A percentile compares a stretch with the other conserved stretches of the same genome.
These are phyloP conservation scores for Drosophila simulans DNA, from an alignment of 1,140 invertebrate species.

Conservation along the genomic window DNA sequence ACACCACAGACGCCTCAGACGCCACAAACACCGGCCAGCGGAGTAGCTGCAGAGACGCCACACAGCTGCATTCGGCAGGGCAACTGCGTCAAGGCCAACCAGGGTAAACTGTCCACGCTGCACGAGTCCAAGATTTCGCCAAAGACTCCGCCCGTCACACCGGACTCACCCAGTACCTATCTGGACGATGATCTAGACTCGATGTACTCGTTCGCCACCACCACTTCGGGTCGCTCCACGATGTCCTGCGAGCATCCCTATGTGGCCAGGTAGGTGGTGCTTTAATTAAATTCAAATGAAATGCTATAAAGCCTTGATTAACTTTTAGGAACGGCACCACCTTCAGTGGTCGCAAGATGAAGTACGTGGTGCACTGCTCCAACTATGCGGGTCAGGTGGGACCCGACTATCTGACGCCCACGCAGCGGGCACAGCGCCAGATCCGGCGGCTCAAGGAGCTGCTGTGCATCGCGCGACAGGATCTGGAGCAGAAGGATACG, in stretches of 20 bases:
- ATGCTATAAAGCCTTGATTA: not conserved
- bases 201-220: slow-evolving; percentile 90
- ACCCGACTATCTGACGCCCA: slow-evolving; percentile 93
- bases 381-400: slow-evolving; percentile 89
- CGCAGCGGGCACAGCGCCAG: slow-evolving; percentile 92
- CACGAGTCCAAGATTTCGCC: slow-evolving; percentile 78
- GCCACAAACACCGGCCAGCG: not conserved
- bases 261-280: slow-evolving; percentile 86
- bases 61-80: slow-evolving; percentile 49
- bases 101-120: slow-evolving; percentile 58
- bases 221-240: slow-evolving; percentile 87
- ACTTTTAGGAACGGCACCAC: slow-evolving; percentile 90
- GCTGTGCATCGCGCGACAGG: slow-evolving; percentile 89
- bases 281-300: not conserved
- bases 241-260: slow-evolving; percentile 90
- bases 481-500: slow-evolving; percentile 91
- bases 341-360: slow-evolving; percentile 88
- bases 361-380: slow-evolving; percentile 93
- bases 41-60: not conserved
- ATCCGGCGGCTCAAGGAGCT: slow-evolving; percentile 90
- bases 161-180: slow-evolving; percentile 85
- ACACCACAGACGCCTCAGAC: slow-evolving; percentile 1
- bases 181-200: slow-evolving; percentile 90
- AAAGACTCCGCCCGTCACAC: slow-evolving; percentile 87
- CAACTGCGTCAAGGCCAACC: slow-evolving; percentile 38